Conservation (phyloP, 2,888 invertebrate genomes). For the Habroteleia sp. region DNA sequence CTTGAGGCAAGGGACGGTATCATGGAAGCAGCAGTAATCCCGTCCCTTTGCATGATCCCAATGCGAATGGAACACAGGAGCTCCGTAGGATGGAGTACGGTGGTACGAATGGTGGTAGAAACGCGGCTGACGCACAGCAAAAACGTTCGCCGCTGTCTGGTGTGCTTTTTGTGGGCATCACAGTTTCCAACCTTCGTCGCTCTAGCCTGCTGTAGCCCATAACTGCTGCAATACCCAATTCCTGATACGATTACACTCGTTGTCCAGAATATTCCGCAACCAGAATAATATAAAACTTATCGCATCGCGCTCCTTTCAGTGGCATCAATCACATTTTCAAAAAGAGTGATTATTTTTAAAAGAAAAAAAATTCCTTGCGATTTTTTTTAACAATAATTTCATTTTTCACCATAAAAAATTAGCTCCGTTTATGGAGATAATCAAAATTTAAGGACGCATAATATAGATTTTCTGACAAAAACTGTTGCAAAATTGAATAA, state of each 20-base stretch:
- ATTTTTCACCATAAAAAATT: too few species aligned
- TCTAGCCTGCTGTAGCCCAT: constrained; percentile 61
- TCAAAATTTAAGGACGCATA: too few species aligned
- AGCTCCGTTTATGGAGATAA: too few species aligned
- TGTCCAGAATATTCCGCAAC: constrained; percentile 62
- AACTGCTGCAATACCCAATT: constrained; percentile 67
- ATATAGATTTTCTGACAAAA: too few species aligned
- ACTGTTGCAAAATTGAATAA: too few species aligned
- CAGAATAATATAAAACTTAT: constrained; percentile 4
- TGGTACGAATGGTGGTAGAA: constrained; percentile 72
- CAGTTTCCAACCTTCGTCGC: constrained; percentile 79
- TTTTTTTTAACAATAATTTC: too few species aligned
- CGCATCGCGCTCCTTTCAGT: too few species aligned
- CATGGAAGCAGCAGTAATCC: constrained; percentile 66
- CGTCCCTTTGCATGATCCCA: constrained; percentile 71
- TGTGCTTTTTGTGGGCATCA: constrained; percentile 80
- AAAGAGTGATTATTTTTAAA: too few species aligned
- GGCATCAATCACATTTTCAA: constrained; percentile 2
- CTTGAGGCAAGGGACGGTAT: constrained; percentile 46
- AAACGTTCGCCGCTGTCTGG: constrained; percentile 81
- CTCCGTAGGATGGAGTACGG: constrained; percentile 78
- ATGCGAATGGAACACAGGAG: constrained; percentile 68
- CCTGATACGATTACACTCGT: constrained; percentile 71
- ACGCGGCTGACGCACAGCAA: constrained; percentile 80
- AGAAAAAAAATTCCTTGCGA: too few species aligned